A percentile compares a stretch with the other conserved stretches of the same genome.
These are phyloP conservation scores for Paramuricea clavata DNA, from an alignment of 92 coral and sea anemone species.

Conservation along the genomic window DNA sequence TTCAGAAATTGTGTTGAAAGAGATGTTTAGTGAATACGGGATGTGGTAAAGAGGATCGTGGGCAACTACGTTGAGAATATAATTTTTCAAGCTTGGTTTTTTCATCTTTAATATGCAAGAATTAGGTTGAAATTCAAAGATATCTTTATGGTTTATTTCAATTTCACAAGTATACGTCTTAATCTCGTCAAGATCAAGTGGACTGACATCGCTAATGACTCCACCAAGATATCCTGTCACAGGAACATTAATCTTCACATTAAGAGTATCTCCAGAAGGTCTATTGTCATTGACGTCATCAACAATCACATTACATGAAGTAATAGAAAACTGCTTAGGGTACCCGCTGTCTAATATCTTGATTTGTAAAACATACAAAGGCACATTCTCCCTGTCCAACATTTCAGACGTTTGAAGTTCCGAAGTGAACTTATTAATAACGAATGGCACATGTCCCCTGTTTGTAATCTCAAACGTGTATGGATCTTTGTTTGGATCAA, in stretches of 20 bases:
- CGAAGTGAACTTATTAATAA: conserved; percentile 67
- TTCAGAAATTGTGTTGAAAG: conserved; percentile 76
- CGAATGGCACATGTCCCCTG: conserved; percentile 78
- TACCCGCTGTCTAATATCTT: conserved; percentile 78
- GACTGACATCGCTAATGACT: conserved; percentile 78
- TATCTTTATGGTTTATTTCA: conserved; percentile 52
- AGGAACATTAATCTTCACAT: conserved; percentile 79
- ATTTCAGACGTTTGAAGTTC: conserved; percentile 68
- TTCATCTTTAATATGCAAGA: conserved; percentile 76
- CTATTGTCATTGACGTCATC: conserved; percentile 89
- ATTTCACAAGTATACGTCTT: conserved; percentile 79
- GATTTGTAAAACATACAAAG: conserved; percentile 73
- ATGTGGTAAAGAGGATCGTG: conserved; percentile 79
- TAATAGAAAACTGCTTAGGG: conserved; percentile 72
- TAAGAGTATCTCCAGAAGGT: conserved; percentile 78
- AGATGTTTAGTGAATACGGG: conserved; percentile 73
- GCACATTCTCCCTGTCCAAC: conserved; percentile 79
- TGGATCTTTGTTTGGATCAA: conserved; percentile 89
- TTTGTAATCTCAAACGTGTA: conserved; percentile 75
- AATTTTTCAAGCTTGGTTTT: conserved; percentile 39
- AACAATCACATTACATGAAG: conserved; percentile 75
- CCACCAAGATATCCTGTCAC: conserved; percentile 80
- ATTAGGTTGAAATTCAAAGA: conserved; percentile 77
- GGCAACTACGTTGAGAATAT: conserved; percentile 77
- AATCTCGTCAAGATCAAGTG: conserved; percentile 84